phyloP scores from a whole-genome alignment of 2,888 invertebrate species.

The Lymantria dispar region DNA sequence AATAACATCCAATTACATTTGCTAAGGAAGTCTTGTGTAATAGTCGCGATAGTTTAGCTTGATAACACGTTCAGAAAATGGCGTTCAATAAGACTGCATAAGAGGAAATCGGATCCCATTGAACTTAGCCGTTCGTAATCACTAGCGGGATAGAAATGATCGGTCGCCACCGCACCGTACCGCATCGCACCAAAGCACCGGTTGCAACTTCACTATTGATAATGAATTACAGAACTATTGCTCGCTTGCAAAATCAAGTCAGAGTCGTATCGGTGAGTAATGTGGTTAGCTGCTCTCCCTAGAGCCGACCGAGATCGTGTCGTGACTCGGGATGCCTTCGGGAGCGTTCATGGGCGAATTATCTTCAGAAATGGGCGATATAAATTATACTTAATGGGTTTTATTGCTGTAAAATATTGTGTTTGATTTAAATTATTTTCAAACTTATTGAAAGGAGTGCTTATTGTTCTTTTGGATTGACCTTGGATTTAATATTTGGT shows the following conservation, averaged over 20 bases:
- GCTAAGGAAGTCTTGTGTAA: constrained; percentile 45
- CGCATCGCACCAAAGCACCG: constrained; percentile 20
- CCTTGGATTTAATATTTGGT: constrained; percentile 12
- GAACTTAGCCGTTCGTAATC: constrained; percentile 58
- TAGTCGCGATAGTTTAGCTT: constrained; percentile 50
- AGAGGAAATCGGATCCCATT: constrained; percentile 50
- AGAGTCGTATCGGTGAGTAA: constrained; percentile 62
- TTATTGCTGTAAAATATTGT: constrained; percentile 63
- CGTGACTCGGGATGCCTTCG: constrained; percentile 68
- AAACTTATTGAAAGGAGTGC: constrained; percentile 38
- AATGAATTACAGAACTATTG: constrained; percentile 70
- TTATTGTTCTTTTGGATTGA: constrained; percentile 6
- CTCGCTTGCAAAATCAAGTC: constrained; percentile 71
- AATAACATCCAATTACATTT: constrained; percentile 47
- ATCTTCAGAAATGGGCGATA: constrained; percentile 66
- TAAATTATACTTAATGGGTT: constrained; percentile 69
- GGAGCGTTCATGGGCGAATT: constrained; percentile 68
- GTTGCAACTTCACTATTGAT: constrained; percentile 57
- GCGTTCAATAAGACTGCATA: constrained; percentile 53
- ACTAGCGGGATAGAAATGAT: constrained; percentile 62
- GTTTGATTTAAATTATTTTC: constrained; percentile 49
- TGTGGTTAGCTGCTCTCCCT: constrained; percentile 59
- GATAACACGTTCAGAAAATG: constrained; percentile 57
- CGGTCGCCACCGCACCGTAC: constrained; percentile 25
- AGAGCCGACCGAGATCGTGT: constrained; percentile 46